phyloP scores from a whole-genome alignment of 2,888 invertebrate genomes.

The Noctua janthina region DNA sequence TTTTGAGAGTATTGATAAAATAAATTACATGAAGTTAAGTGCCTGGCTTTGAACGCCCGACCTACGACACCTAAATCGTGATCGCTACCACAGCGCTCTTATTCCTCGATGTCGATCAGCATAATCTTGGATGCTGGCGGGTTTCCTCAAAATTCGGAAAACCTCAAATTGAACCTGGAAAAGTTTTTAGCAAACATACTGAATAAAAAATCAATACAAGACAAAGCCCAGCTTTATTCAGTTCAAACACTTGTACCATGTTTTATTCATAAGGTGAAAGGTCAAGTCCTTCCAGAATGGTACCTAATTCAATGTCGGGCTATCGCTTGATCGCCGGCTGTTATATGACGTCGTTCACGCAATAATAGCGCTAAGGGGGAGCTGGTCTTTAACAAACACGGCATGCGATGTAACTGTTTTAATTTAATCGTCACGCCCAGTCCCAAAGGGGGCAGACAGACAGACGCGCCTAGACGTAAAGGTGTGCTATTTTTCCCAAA shows the following conservation, averaged over 20 bases:
- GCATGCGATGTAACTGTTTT: slow-evolving; percentile 32
- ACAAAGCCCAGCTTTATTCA: slow-evolving; percentile 19
- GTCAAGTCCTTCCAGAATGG: slow-evolving; percentile 50
- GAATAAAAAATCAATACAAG: slow-evolving; percentile 45
- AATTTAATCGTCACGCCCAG: slow-evolving; percentile 31
- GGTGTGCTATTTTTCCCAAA: slow-evolving; percentile 25
- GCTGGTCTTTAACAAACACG: slow-evolving; percentile 31
- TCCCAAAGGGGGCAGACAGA: slow-evolving; percentile 20
- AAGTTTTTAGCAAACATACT: slow-evolving; percentile 3
- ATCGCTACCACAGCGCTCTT: neutral
- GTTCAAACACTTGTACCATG: slow-evolving; percentile 33
- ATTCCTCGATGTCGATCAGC: neutral
- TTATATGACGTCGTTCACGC: slow-evolving; percentile 35
- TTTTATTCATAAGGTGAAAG: slow-evolving; percentile 50
- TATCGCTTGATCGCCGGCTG: slow-evolving; percentile 51
- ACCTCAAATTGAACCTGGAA: neutral
- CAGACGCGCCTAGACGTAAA: slow-evolving; percentile 3
- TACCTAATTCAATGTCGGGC: slow-evolving; percentile 44
- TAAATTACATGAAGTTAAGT: neutral
- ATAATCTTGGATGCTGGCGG: neutral
- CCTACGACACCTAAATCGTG: neutral
- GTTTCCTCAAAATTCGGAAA: neutral
- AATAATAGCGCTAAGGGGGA: slow-evolving; percentile 18
- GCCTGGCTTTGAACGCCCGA: neutral
- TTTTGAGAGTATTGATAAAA: neutral